Conservation (phyloP, 2,113 vertebrate species). For the Carassius auratus region DNA sequence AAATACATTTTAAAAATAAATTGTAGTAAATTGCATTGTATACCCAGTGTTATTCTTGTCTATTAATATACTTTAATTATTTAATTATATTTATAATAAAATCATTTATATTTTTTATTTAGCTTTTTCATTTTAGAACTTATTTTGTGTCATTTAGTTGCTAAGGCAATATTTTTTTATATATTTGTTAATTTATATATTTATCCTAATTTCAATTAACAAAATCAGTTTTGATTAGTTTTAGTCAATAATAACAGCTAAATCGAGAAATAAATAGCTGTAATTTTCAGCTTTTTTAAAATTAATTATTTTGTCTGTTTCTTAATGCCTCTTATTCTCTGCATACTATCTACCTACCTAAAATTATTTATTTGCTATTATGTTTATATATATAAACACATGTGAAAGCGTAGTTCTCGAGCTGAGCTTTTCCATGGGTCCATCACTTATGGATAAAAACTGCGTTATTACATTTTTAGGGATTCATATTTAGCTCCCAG, state of each 20-base stretch:
- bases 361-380: background rate
- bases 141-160: no score
- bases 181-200: background rate
- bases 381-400: no score
- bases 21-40: background rate
- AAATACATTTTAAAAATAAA: background rate
- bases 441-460: background rate
- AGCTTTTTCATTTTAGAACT: no score
- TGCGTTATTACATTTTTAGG: background rate
- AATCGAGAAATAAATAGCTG: background rate
- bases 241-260: background rate
- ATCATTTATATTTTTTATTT: no score
- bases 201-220: background rate
- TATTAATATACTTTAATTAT: background rate
- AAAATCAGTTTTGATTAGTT: background rate
- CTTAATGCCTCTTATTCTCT: background rate
- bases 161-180: no score
- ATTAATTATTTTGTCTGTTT: background rate
- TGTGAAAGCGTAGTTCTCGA: background rate
- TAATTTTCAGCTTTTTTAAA: background rate
- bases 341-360: background rate
- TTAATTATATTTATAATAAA: no score
- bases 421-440: background rate
- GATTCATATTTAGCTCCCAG: background rate
- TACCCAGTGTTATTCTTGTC: background rate